Percentiles rank a stretch among this genome's conserved stretches.
These are phyloP conservation scores for Pungitius pungitius DNA, from an alignment of 2,113 vertebrate species.

Conservation along the genomic window DNA sequence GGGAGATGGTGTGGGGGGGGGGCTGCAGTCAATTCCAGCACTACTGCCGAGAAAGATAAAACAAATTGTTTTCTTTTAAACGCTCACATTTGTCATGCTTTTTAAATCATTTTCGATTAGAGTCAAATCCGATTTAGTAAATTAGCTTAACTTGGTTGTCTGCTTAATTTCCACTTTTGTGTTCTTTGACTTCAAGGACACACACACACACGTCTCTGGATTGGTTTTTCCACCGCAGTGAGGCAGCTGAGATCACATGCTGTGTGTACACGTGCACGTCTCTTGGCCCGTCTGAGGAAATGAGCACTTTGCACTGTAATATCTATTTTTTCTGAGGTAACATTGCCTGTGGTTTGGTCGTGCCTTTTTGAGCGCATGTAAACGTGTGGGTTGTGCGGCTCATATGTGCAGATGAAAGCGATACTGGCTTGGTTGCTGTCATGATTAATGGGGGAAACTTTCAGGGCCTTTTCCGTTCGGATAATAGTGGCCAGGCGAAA, in stretches of 20 bases:
- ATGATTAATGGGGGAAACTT: slow-evolving; percentile 74
- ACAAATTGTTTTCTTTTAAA: background rate
- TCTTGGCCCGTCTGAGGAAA: slow-evolving; percentile 14
- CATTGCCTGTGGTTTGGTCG: slow-evolving; percentile 3
- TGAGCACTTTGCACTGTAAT: slow-evolving; percentile 27
- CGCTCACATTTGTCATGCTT: background rate
- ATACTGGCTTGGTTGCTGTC: slow-evolving; percentile 41
- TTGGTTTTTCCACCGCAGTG: slow-evolving; percentile 24
- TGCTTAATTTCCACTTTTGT: no score
- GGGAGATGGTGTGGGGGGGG: no score
- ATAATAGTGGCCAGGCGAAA: slow-evolving; percentile 42
- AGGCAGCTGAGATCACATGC: slow-evolving; percentile 25
- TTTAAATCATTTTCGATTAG: background rate
- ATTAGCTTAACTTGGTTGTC: background rate
- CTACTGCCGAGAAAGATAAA: background rate
- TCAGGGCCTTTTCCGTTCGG: slow-evolving; percentile 48
- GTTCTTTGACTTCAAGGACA: background rate
- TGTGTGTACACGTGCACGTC: slow-evolving; percentile 34
- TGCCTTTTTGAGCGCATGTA: background rate
- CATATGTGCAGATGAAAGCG: slow-evolving; percentile 17
- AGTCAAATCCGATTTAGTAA: background rate
- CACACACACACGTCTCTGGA: slow-evolving; percentile 21
- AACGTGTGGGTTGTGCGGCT: background rate
- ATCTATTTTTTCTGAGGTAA: slow-evolving; percentile 15
- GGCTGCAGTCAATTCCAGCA: no score